A percentile compares a stretch with the other conserved stretches of the same genome.
These are phyloP conservation scores for Tiaroga cobitis DNA, from an alignment of 2,797 vertebrate species.

Conservation along the genomic window DNA sequence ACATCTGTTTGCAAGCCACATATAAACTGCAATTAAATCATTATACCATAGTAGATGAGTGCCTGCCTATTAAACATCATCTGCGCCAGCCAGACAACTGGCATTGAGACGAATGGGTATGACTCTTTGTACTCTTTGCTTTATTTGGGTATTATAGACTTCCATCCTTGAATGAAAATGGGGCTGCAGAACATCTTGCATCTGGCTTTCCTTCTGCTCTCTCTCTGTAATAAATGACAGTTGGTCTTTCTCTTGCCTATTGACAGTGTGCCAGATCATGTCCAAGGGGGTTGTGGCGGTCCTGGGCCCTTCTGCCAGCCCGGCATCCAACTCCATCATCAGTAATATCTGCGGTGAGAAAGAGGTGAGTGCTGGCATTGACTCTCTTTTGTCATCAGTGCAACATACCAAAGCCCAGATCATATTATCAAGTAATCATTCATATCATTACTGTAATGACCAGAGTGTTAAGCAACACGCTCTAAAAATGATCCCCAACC, in stretches of 20 bases:
- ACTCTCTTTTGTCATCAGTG: slow-evolving; percentile 33
- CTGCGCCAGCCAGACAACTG: not conserved
- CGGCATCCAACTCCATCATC: slow-evolving; percentile 98
- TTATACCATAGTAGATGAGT: not conserved
- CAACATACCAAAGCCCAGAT: slow-evolving; percentile 26
- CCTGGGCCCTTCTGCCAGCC: slow-evolving; percentile 94
- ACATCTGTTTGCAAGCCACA: not conserved
- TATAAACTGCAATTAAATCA: not conserved
- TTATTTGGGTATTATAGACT: not conserved
- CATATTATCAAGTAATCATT: slow-evolving; percentile 43
- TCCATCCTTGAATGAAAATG: not conserved
- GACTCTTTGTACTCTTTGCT: not conserved
- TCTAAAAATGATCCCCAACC: slow-evolving; percentile 32
- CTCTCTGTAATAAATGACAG: slow-evolving; percentile 42
- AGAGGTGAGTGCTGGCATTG: slow-evolving; percentile 84
- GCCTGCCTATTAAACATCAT: not conserved
- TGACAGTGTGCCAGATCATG: slow-evolving; percentile 97
- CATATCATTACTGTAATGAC: slow-evolving; percentile 48
- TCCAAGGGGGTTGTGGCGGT: slow-evolving; percentile 97
- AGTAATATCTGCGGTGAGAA: slow-evolving; percentile 99
- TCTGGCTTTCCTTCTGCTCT: slow-evolving; percentile 36
- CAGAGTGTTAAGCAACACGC: not conserved
- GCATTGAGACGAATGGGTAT: not conserved
- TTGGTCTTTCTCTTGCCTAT: slow-evolving; percentile 47
- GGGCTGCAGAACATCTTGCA: not conserved